Evolutionary conservation across 2,888 invertebrate species (phyloP), one percentile per base, ranked within the genome.

Genomic region (Drosophila antonietae): DNA sequence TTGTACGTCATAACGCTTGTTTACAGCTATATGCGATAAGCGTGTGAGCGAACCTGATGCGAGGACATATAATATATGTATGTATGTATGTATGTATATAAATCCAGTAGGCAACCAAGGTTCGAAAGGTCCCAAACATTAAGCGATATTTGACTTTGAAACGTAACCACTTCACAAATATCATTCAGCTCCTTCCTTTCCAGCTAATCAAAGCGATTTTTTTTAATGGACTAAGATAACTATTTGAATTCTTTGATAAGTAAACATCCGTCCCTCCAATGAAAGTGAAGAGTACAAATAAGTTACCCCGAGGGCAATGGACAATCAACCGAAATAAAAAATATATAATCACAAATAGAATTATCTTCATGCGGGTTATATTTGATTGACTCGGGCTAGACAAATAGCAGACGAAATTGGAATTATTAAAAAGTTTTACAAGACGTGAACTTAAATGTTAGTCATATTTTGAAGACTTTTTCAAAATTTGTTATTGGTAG

Each of bases 71-170:
- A 46, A 23, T 35, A 10, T 15, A 28, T 28, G 28, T 6, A 28
- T 28, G 28, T 6, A 23, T 23, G 23, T 20, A 20, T 2, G n/a
- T n/a, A n/a, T 20, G 20, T 28, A 39, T 14, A 23, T n/a, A 1
- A 35, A 3, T 15, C 4, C 23, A 15, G 41, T 28, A 46, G 41
- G 52, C 15, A 55, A n/a, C 31, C 15, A 12, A 7, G 12, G 28
- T 33, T 37, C 56, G 39, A 73, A 51, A 60, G 61, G 46, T 68
- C 41, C 37, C 15, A n/a, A 20, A 41, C 31, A 55, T n/a, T 46
- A 28, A 64, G 79, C 74, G 75, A 33, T 33, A 79, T 57, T 81
- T 86, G 84, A 88, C 83, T 79, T 84, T 88, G 69, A 84, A 73
- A 73, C 69, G 61, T 68, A 62, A 18, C 39, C 39, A 57, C 47